Conservation (phyloP, 2,888 invertebrate species). For the Phortica okadai region DNA sequence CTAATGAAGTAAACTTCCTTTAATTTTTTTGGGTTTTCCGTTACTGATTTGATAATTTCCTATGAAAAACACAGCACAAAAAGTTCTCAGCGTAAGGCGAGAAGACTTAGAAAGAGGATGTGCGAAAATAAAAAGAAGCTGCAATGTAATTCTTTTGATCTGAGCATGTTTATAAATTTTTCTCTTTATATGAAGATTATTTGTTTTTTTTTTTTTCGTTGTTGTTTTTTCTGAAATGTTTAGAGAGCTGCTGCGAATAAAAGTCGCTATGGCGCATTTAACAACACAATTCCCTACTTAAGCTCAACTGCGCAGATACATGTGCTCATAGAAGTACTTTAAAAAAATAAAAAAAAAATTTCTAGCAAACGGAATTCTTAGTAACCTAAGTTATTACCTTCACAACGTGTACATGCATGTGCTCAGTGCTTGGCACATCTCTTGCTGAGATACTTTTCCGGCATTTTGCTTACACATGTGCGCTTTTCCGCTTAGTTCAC, state of each 20-base stretch:
- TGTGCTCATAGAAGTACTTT: not conserved
- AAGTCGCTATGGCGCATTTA: constrained; percentile 3
- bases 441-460: not conserved
- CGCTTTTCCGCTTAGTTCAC: not conserved
- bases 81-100: too few relatives aligned
- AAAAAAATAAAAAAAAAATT: not conserved
- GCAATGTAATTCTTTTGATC: not conserved
- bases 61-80: not conserved
- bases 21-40: not conserved
- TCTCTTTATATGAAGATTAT: too few relatives aligned
- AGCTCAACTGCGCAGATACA: not conserved
- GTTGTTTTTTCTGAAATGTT: too few relatives aligned
- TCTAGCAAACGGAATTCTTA: not conserved
- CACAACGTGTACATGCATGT: constrained; percentile 57
- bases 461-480: not conserved
- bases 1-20: constrained; percentile 6
- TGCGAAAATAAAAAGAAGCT: too few relatives aligned
- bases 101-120: constrained; percentile 6
- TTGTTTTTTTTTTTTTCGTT: too few relatives aligned
- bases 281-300: not conserved
- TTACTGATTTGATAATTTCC: constrained; percentile 14
- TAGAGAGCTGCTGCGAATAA: not conserved
- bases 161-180: too few relatives aligned
- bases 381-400: not conserved
- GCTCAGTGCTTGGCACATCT: not conserved